Evolutionary conservation across 2,797 vertebrate genomes (phyloP).

Genomic region (Danio jaintianensis): DNA sequence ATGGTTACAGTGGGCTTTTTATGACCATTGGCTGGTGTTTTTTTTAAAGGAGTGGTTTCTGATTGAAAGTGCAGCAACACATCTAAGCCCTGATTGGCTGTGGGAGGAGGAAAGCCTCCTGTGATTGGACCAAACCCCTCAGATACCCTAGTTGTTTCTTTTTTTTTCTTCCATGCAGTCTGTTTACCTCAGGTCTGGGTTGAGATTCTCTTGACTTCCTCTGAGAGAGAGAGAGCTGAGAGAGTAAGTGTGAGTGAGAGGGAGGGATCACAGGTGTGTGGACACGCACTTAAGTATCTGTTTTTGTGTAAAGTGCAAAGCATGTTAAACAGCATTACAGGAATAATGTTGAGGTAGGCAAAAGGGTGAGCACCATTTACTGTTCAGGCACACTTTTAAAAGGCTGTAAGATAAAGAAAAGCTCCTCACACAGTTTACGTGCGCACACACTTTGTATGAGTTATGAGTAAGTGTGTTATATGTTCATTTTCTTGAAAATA

Average conservation of each 20-base stretch:
- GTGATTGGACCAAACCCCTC: slow-evolving; percentile 71
- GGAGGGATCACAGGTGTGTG: slow-evolving; percentile 38
- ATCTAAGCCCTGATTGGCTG: slow-evolving; percentile 69
- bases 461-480: too few species aligned
- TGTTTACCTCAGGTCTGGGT: slow-evolving; percentile 53
- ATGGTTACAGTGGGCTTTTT: slow-evolving; percentile 79
- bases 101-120: slow-evolving; percentile 34
- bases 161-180: slow-evolving; percentile 54
- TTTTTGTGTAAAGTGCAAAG: slow-evolving; percentile 41
- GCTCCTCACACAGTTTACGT: not conserved
- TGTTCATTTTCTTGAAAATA: too few species aligned
- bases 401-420: not conserved
- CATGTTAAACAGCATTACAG: slow-evolving; percentile 14
- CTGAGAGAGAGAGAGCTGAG: slow-evolving; percentile 16
- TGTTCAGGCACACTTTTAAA: slow-evolving; percentile 9
- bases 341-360: slow-evolving; percentile 21
- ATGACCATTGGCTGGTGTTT: slow-evolving; percentile 69
- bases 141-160: slow-evolving; percentile 64
- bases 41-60: slow-evolving; percentile 53
- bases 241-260: slow-evolving; percentile 23
- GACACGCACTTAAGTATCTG: slow-evolving; percentile 21
- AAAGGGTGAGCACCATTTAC: not conserved
- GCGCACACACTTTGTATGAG: too few species aligned
- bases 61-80: slow-evolving; percentile 68
- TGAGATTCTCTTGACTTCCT: slow-evolving; percentile 46